Evolutionary conservation across 2,797 vertebrate genomes (phyloP), one percentile per base, ranked within the genome.

Genomic region (Miichthys miiuy): DNA sequence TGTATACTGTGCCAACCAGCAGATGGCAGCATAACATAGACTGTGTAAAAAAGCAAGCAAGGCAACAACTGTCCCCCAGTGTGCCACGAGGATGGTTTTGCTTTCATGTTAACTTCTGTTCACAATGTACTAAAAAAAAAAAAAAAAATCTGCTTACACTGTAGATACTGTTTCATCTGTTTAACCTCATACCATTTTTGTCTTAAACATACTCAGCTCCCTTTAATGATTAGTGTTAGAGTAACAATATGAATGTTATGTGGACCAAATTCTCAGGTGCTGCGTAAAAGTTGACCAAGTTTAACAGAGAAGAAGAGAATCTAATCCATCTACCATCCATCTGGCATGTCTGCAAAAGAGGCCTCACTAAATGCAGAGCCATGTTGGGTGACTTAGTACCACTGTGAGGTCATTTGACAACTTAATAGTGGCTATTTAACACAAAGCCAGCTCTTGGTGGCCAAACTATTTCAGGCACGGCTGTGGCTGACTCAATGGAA

Each of bases 1-100:
- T 0, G 6, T 3, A 8, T 5, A 34, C 30, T 6, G 30, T 34
- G 6, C 6, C 11, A 23, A 52, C 89, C 94, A 94, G 74, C 64
- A 93, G 94, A 68, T 86, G 93, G 88, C 90, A 92, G 83, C 68
- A 77, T 76, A 56, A 79, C 65, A 80, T 18, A 64, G 17, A 60
- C 9, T 21, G 20, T 47, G 14, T 52, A 14, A 44, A 63, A 64
- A 64, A 20, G 0, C 50, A 48, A 44, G 12, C 14, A 41, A 34
- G 0, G 7, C 0, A 3, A 10, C 55, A 12, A 17, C 12, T 1
- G 17, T 20, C 30, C 10, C 16, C 0, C 7, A 52, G 17, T 70
- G 13, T 1, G 2, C 8, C 42, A 65, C 6, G 0, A 34, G 5
- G 27, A 44, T 47, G 17, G 8, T 16, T 57, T 65, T n/a, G 2